A percentile compares a stretch with the other conserved stretches of the same genome.
These are phyloP conservation scores for Criorhina ranunculi DNA, from an alignment of 2,888 invertebrate species.

Conservation along the genomic window DNA sequence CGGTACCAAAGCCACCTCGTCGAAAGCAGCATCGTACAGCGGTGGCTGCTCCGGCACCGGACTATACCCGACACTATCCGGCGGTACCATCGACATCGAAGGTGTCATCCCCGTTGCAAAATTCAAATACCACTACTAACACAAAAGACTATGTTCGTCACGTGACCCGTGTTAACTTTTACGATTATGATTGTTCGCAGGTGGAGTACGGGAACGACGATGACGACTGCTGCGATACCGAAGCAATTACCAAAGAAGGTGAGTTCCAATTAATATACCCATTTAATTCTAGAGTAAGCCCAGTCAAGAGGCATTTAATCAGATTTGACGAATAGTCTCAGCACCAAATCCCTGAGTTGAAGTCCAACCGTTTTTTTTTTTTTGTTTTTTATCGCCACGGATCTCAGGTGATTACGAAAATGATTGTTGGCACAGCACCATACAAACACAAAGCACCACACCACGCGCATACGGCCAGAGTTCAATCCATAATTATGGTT, in stretches of 20 bases:
- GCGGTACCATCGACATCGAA: constrained; percentile 50
- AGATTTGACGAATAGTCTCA: constrained; percentile 1
- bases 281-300: constrained; percentile 50
- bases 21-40: constrained; percentile 73
- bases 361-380: too few species aligned
- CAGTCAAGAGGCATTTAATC: constrained; percentile 20
- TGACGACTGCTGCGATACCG: constrained; percentile 90
- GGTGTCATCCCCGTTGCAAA: constrained; percentile 66
- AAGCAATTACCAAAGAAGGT: constrained; percentile 96
- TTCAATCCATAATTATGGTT: constrained; percentile 73
- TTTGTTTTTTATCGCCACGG: constrained; percentile 4
- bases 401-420: constrained; percentile 57
- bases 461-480: constrained; percentile 48
- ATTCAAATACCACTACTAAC: constrained; percentile 78
- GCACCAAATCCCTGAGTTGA: not conserved
- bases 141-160: constrained; percentile 84
- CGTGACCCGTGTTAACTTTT: constrained; percentile 85
- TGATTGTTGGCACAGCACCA: constrained; percentile 41
- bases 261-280: constrained; percentile 81
- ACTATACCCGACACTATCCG: constrained; percentile 39
- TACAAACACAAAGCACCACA: constrained; percentile 12
- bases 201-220: constrained; percentile 85
- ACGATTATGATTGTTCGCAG: constrained; percentile 85
- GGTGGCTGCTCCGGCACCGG: constrained; percentile 41
- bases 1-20: constrained; percentile 83